Evolutionary conservation across 2,797 vertebrate genomes (phyloP), one percentile per base, ranked within the genome.

Genomic region (Myotis vivesi): DNA sequence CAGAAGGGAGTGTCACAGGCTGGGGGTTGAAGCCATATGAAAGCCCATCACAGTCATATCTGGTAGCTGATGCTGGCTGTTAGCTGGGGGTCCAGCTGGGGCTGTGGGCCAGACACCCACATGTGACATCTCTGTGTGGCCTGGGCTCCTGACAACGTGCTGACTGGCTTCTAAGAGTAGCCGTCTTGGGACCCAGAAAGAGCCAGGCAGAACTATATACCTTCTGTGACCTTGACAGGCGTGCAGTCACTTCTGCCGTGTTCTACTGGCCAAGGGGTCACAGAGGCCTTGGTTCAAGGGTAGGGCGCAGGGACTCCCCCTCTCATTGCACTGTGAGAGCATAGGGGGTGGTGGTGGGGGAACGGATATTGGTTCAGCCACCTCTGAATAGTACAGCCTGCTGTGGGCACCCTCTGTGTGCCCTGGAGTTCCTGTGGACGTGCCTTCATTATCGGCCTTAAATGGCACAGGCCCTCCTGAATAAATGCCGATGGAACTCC

Each of bases 201-300:
- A 41, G 23, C 22, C 10, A 16, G 19, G 55, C 8, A 36, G 36
- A 49, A 6, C 28, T 9, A 7, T 0, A 0, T 4, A 20, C 5
- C 75, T 72, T 19, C 19, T 77, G 23, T 12, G 28, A 30, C 79
- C 23, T 69, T 19, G n/a, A 75, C 6, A n/a, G 20, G 11, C 8
- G 1, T 2, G 16, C 8, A 15, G 0, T 55, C 28, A 25, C 55
- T 53, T 16, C n/a, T 8, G 55, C 41, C 0, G 12, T 25, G 59
- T 44, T 55, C 69, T 44, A 4, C n/a, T 44, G 72, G 17, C 41
- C 6, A 3, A 46, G n/a, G 3, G 7, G 53, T 68, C n/a, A 23
- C 25, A 57, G 33, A 51, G 44, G 16, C 38, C 71, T 79, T 25
- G 30, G 30, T 51, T 92, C 30, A 1, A 19, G 19, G 15, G 23